Base-by-base conservation (phyloP, 2,797 vertebrate genomes). In the Acipenser transmontanus region DNA sequence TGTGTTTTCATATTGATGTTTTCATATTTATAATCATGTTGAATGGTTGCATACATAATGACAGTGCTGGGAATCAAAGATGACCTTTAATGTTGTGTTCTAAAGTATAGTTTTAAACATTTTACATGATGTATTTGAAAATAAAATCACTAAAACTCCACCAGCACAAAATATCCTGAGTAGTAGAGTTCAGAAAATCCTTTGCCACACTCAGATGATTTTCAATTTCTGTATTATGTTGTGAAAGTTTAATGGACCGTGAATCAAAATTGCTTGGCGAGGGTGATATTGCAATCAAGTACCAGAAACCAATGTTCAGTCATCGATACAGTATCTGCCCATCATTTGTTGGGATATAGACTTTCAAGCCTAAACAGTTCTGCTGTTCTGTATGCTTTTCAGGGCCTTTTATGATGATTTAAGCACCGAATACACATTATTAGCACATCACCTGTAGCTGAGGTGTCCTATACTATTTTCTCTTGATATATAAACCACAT, bases 211-310 rank as follows among this genome's bases (percentile, higher is more conserved):
- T 67, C 34, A 62, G 54, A 50, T 56, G 59, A 59, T 62, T 67
- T 48, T 60, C 47, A 67, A 52, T 61, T 59, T 34, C 14, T 49
- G 17, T 47, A 52, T 67, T 62, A 52, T 60, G 50, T 51, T 61
- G 66, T 47, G 50, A 62, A 62, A 34, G 51, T 20, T n/a, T 62
- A 67, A 67, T 67, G 66, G 66, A 17, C 60, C 20, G 3, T 67
- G 50, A 14, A 50, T 67, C 50, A 8, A 52, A 14, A 62, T 62
- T 59, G 66, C 50, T 47, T 54, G 49, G 60, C 14, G 2, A 61
- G 60, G 34, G 13, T 34, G 7, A 66, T 54, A 50, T 47, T 50
- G 48, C 20, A 50, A 47, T 66, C 56, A 49, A 61, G 59, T 12
- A 52, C 66, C 66, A 14, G 60, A 8, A n/a, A 50, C 59, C 51